Base-by-base conservation (phyloP, 2,113 vertebrate genomes). In the Eolophus roseicapilla region DNA sequence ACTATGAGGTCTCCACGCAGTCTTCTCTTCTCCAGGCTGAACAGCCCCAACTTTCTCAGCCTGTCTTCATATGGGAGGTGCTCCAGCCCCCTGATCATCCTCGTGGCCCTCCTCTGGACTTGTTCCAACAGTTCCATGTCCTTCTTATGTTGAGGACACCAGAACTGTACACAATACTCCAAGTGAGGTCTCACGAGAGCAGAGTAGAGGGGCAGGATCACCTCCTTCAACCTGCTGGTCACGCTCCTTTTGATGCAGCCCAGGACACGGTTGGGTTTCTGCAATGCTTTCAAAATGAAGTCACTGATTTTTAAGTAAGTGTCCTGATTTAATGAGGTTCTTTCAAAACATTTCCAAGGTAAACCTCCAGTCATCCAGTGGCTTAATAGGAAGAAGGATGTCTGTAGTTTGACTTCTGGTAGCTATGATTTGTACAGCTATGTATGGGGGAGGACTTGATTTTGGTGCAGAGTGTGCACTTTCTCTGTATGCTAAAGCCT, bases 401-500 rank as follows among this genome's bases (percentile, higher is more conserved):
- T 7, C 7, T 68, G 17, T 73, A 52, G 2, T 74, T 63, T 84
- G 67, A 80, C n/a, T 73, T 84, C 11, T 78, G 5, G 0, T 86
- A 74, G 39, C 21, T 64, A 6, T 31, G 20, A 46, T 75, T 83
- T 64, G 35, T 35, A 59, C 20, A 59, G 55, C 20, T 59, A 59
- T 15, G 9, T n/a, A 64, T 0, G 1, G 15, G 11, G 15, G 27
- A 25, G 33, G 4, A 41, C 47, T n/a, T 63, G 18, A 53, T 63
- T 75, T 16, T 0, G 0, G 21, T 31, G 9, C 11, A 64, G 13
- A 5, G 15, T 53, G 14, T 55, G 17, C 14, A 57, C 19, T 29
- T 59, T 14, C 46, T 74, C 33, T 76, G 8, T 47, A 28, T 50
- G n/a, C 27, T 43, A 57, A 7, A 68, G 33, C 5, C 35, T 55